Percentiles rank a stretch among this genome's conserved stretches.
These are phyloP conservation scores for Maniola hyperantus DNA, from an alignment of 2,888 invertebrate genomes.

Conservation along the genomic window DNA sequence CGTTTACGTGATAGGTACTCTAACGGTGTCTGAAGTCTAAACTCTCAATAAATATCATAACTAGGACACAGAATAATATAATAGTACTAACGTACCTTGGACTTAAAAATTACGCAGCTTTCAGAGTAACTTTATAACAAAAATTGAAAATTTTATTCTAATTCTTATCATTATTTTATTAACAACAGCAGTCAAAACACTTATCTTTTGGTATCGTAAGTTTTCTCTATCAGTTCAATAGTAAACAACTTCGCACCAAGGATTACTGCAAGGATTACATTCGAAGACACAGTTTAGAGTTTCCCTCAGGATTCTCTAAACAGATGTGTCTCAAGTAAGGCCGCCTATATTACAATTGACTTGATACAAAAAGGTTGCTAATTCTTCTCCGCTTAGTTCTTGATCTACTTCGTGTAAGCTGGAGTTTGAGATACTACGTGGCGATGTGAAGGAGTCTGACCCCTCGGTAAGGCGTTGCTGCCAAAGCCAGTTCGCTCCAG, in stretches of 20 bases:
- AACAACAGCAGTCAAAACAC: not conserved
- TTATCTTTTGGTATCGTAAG: not conserved
- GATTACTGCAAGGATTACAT: not conserved
- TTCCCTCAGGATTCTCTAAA: slow-evolving; percentile 44
- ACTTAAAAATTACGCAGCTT: too few species aligned
- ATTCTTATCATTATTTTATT: too few species aligned
- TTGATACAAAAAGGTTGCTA: slow-evolving; percentile 87
- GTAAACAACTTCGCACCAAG: not conserved
- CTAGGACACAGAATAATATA: too few species aligned
- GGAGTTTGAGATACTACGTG: slow-evolving; percentile 87
- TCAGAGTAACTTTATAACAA: too few species aligned
- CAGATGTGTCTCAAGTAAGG: slow-evolving; percentile 70
- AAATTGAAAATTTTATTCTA: too few species aligned
- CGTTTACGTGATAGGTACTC: not conserved
- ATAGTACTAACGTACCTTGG: too few species aligned
- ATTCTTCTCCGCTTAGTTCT: slow-evolving; percentile 86
- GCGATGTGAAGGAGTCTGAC: slow-evolving; percentile 74
- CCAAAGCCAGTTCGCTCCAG: slow-evolving; percentile 64
- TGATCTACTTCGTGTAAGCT: slow-evolving; percentile 88
- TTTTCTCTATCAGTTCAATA: not conserved
- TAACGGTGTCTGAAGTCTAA: too few species aligned
- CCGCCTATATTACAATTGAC: slow-evolving; percentile 80
- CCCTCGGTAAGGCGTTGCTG: slow-evolving; percentile 61
- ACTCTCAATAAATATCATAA: too few species aligned
- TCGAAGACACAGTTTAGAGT: slow-evolving; percentile 27